Conservation (phyloP, 1,140 invertebrate species). For the Trichogramma pretiosum region DNA sequence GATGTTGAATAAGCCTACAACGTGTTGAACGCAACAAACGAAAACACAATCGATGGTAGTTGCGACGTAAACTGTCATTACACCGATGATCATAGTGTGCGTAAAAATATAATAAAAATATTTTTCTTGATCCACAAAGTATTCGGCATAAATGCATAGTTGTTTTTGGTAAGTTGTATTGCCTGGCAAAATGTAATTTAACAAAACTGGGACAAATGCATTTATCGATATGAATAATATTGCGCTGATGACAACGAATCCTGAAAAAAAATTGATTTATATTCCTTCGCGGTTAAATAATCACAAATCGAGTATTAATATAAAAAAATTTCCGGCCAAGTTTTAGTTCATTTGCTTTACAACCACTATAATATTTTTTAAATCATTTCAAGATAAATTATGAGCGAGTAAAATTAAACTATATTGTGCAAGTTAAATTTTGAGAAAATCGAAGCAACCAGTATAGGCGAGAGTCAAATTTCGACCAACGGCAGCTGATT, state of each 20-base stretch:
- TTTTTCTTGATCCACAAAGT: slow-evolving; percentile 2
- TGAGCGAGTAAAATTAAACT: too few relatives aligned
- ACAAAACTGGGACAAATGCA: background rate
- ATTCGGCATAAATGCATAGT: background rate
- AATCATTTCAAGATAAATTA: too few relatives aligned
- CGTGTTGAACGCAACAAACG: background rate
- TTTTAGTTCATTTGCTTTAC: too few relatives aligned
- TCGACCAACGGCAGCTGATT: background rate
- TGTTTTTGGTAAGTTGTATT: background rate
- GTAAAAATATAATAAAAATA: background rate
- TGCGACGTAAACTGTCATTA: background rate
- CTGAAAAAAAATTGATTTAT: too few relatives aligned
- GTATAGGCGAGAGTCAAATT: background rate
- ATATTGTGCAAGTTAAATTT: too few relatives aligned
- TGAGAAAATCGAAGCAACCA: too few relatives aligned
- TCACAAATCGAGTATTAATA: too few relatives aligned
- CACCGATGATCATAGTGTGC: background rate
- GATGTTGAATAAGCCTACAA: background rate
- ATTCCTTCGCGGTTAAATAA: too few relatives aligned
- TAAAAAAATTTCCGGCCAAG: too few relatives aligned
- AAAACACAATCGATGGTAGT: background rate
- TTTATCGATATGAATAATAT: background rate
- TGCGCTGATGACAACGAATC: too few relatives aligned
- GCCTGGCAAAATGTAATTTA: background rate
- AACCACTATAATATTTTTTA: too few relatives aligned